Conservation (phyloP, 2,113 vertebrate genomes). For the Siniperca chuatsi region DNA sequence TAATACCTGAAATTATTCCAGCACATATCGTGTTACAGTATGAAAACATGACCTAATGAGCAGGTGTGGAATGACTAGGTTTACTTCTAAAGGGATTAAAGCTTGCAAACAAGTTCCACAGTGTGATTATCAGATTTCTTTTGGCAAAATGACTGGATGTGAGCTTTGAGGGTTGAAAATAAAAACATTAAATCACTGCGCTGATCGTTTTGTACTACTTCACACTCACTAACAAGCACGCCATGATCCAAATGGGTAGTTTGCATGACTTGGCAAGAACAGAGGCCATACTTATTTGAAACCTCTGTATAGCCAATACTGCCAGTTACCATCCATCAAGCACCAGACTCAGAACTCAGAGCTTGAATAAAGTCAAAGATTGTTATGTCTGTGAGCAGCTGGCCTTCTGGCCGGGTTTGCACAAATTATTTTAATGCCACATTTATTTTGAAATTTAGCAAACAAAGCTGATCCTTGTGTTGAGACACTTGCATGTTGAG, state of each 20-base stretch:
- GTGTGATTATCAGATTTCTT: slow-evolving; percentile 56
- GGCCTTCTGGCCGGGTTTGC: slow-evolving; percentile 1
- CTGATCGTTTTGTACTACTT: slow-evolving; percentile 59
- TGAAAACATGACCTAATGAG: slow-evolving; percentile 57
- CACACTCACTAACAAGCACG: slow-evolving; percentile 60
- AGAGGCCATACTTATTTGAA: slow-evolving; percentile 60
- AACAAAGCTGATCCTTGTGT: slow-evolving; percentile 56
- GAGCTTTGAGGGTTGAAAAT: slow-evolving; percentile 49
- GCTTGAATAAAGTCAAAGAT: slow-evolving; percentile 49
- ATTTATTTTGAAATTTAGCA: slow-evolving; percentile 37
- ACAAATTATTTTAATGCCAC: slow-evolving; percentile 50
- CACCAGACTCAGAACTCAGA: slow-evolving; percentile 35
- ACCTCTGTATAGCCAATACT: slow-evolving; percentile 39
- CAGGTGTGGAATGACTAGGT: slow-evolving; percentile 33
- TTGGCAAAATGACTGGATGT: slow-evolving; percentile 37
- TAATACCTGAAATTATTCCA: slow-evolving; percentile 35
- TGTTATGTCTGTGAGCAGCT: slow-evolving; percentile 47
- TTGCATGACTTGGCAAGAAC: slow-evolving; percentile 71
- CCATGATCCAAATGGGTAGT: slow-evolving; percentile 51
- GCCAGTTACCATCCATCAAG: slow-evolving; percentile 64
- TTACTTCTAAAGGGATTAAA: slow-evolving; percentile 35
- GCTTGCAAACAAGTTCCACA: slow-evolving; percentile 26
- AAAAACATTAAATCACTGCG: slow-evolving; percentile 46
- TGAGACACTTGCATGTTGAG: slow-evolving; percentile 22
- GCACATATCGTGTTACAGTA: slow-evolving; percentile 19